Evolutionary conservation across 2,797 vertebrate genomes (phyloP), one percentile per base, ranked within the genome.

Genomic region (Remorina albescens): DNA sequence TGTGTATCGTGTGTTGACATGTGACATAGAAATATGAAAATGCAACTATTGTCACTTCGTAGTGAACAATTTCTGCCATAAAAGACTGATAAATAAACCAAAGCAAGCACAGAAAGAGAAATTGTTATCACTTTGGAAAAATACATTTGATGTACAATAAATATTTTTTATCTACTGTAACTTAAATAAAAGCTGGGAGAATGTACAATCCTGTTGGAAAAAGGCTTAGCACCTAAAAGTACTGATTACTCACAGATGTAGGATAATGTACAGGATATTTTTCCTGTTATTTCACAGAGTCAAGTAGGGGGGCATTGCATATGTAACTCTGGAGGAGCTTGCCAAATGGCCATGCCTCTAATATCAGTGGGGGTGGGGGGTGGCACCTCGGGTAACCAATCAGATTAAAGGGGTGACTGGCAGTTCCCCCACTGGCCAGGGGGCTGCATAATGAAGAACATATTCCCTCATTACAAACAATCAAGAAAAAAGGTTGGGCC

Each of bases 311-410:
- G 1, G 8, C 30, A 44, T 8, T 21, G 39, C 16, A 39, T 59
- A 19, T 23, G 7, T 2, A 7, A 57, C 8, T 37, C 18, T 25
- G 13, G 6, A 23, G 18, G 44, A 50, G 46, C 39, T 60, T 39
- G 12, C 18, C 28, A 54, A 6, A 46, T 44, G 56, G 25, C 4
- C 23, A 34, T 69, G 34, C 28, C 54, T 80, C 36, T 41, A 44
- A 60, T 41, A 47, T 55, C 15, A 74, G 55, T n/a, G n/a, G n/a
- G n/a, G n/a, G n/a, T n/a, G n/a, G 26, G 34, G 5, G 83, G 86
- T 69, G 84, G 83, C 55, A 82, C 50, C 65, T 15, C 5, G 15
- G 6, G 18, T 18, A 51, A 21, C 90, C 89, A 91, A 91, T 91
- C 86, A 82, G 62, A 78, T 73, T 68, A 8, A 36, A 74, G 79